Evolutionary conservation across 2,113 vertebrate species (phyloP).

Genomic region (Cheirogaleus medius): DNA sequence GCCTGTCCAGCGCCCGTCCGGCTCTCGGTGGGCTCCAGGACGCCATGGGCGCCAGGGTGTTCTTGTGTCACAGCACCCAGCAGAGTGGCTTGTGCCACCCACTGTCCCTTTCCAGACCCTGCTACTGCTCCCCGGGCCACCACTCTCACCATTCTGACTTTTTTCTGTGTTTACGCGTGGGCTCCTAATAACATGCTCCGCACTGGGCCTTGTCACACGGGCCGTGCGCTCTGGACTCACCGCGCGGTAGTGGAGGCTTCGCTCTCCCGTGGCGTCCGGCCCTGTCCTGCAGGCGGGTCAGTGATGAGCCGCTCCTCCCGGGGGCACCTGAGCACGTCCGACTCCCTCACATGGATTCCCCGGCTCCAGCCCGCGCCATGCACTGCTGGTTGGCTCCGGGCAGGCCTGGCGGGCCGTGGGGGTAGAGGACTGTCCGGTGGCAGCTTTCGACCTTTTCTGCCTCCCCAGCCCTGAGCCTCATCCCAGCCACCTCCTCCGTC

Average conservation of each 20-base stretch:
- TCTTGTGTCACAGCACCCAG: rapidly evolving
- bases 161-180: no score
- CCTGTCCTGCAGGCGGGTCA: neutral
- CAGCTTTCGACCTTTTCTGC: neutral
- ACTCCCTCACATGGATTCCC: neutral
- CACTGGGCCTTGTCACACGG: no score
- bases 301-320: neutral
- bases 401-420: neutral
- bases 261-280: no score
- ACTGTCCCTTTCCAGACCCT: no score
- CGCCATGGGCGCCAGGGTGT: no score
- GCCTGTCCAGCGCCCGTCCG: no score
- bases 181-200: neutral
- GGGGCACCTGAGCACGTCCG: neutral
- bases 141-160: no score
- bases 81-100: rapidly evolving
- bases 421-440: no score
- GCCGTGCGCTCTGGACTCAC: neutral
- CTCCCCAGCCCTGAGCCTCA: neutral
- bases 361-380: rapidly evolving
- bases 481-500: no score
- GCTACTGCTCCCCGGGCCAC: no score
- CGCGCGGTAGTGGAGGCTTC: neutral
- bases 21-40: neutral
- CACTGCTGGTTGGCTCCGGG: neutral